Percentiles rank a stretch among this genome's conserved stretches.
Evolutionary conservation across 2,113 vertebrate species (phyloP).

Genomic region (Ramphastos sulfuratus): DNA sequence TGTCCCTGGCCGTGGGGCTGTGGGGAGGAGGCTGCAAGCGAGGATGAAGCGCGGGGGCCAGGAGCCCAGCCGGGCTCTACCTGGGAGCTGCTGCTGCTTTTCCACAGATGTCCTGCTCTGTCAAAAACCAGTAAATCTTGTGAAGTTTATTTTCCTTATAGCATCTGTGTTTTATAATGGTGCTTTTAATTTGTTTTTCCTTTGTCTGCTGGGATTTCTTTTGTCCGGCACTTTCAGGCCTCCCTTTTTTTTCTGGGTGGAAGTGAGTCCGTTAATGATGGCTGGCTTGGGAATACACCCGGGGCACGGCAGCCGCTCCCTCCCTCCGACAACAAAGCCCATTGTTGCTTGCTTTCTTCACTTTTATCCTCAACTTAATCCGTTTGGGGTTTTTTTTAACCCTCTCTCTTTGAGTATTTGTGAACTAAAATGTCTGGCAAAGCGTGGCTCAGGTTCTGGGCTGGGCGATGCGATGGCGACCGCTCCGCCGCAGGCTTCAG

Average conservation of each 20-base stretch:
- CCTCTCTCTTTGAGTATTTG: constrained; percentile 21
- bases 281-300: constrained; percentile 80
- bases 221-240: constrained; percentile 85
- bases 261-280: constrained; percentile 88
- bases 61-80: constrained; percentile 62
- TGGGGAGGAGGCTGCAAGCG: not conserved
- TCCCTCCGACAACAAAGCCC: constrained; percentile 66
- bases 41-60: constrained; percentile 39
- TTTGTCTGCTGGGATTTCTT: constrained; percentile 89
- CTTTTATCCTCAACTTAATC: constrained; percentile 73
- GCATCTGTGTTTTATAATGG: constrained; percentile 98
- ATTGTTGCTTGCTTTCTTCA: constrained; percentile 73
- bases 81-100: constrained; percentile 88
- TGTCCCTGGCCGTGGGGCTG: not conserved
- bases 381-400: constrained; percentile 46
- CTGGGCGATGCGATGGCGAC: not conserved
- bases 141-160: constrained; percentile 95
- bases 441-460: constrained; percentile 33
- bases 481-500: not conserved
- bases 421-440: constrained; percentile 71
- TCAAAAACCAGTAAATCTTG: constrained; percentile 90
- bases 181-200: constrained; percentile 97
- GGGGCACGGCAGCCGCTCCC: constrained; percentile 67
- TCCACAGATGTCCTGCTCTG: constrained; percentile 88
- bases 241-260: constrained; percentile 75